Base-by-base conservation (phyloP, 1,140 invertebrate species). In the Lepidurus arcticus region DNA sequence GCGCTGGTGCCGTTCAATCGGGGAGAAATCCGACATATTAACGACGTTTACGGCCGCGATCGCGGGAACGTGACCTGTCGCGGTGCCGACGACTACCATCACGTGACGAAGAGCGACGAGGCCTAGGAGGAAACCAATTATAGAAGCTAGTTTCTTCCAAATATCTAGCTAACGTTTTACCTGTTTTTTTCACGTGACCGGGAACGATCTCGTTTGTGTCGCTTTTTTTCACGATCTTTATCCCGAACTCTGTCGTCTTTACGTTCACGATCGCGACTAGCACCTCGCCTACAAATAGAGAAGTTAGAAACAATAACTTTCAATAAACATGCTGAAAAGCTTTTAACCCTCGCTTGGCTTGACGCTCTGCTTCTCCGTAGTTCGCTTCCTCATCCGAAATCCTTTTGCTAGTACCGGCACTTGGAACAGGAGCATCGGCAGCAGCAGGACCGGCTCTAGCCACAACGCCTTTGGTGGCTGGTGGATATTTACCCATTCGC, bases 191-290 rank as follows among this genome's bases (percentile, higher is more conserved):
- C 53, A 65, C 53, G 53, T 65, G 53, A 65, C 13, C 73, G 21
- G n/a, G 13, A 21, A 7, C 78, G 78, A 47, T 78, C 24, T 26
- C 76, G 21, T 11, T 65, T 42, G 1, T 78, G 53, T 2, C 53
- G 53, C 24, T 85, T 83, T 78, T 81, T 83, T 26, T 83, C 77
- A 11, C 79, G 42, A 21, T 82, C 78, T 42, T 78, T 75, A 7
- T 81, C 81, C 16, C 83, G 84, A 43, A 84, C 84, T 75, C 83
- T 83, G 75, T 80, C 81, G 11, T 47, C 75, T 26, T 77, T 74
- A 34, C 78, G 74, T 76, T 81, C 78, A 34, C 78, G 80, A 21
- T 81, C 76, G 43, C 80, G 77, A 42, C 10, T 45, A 47, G 80
- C 79, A 78, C 78, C 76, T 75, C 65, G 44, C 75, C 44, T 74